Conservation (phyloP, 2,797 vertebrate species). For the Tangara arthus region DNA sequence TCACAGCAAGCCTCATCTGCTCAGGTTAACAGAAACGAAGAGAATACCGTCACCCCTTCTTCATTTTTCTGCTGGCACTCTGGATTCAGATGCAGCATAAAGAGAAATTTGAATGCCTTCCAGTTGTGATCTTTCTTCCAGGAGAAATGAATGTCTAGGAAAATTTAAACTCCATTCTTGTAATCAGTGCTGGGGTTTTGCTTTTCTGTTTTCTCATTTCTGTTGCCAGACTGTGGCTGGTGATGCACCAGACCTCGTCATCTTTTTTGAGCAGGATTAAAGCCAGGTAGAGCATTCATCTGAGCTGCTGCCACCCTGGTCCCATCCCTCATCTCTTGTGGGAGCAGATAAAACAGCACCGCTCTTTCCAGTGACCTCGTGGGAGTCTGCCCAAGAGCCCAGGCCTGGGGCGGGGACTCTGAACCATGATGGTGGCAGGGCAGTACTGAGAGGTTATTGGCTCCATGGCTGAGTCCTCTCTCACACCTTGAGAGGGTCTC, state of each 20-base stretch:
- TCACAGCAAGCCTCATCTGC: not conserved
- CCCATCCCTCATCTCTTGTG: rapidly evolving
- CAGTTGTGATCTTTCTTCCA: not conserved
- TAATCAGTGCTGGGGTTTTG: not conserved
- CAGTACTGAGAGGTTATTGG: not conserved
- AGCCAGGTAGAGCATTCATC: not conserved
- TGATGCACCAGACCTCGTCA: not conserved
- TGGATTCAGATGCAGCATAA: not conserved
- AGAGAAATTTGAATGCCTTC: not conserved
- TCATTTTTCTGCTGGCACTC: not conserved
- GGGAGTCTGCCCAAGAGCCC: not conserved
- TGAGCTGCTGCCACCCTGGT: not conserved
- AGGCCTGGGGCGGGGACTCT: not conserved
- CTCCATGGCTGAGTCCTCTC: not conserved
- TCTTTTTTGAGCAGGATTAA: not conserved
- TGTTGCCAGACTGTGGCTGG: not conserved
- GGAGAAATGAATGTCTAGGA: not conserved
- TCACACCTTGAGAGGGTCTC: rapidly evolving
- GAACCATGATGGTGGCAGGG: not conserved
- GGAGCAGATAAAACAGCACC: not conserved
- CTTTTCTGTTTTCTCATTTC: not conserved
- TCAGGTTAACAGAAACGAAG: not conserved
- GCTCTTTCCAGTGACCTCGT: not conserved
- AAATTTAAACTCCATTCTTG: not conserved
- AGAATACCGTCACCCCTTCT: not conserved